Evolutionary conservation across 2,888 invertebrate genomes (phyloP).

Genomic region (Chymomyza procnemis): DNA sequence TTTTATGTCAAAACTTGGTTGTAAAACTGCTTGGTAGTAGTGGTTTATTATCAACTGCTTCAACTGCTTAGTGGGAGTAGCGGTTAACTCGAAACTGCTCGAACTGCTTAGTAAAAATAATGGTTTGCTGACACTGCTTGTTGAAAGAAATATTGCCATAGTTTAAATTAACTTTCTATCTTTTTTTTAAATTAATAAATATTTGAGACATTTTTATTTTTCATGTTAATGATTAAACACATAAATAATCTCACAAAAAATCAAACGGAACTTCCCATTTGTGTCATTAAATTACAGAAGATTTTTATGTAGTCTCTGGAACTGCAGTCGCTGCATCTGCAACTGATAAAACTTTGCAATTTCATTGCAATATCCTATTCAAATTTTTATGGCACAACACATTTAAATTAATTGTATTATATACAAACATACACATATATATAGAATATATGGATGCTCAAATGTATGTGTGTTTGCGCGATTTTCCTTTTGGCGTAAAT

Average conservation of each 20-base stretch:
- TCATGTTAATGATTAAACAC: neutral
- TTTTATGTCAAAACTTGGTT: too few species aligned
- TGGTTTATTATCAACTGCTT: too few species aligned
- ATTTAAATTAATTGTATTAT: conserved; percentile 61
- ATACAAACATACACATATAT: neutral
- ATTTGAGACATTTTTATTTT: neutral
- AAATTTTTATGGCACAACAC: conserved; percentile 41
- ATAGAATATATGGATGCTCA: too few species aligned
- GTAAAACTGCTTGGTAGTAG: too few species aligned
- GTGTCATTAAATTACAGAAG: neutral
- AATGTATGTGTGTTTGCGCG: too few species aligned
- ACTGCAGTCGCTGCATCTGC: conserved; percentile 22
- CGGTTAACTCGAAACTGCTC: too few species aligned
- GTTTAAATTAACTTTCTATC: too few species aligned
- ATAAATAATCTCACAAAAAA: neutral
- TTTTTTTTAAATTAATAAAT: too few species aligned
- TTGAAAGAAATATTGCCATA: too few species aligned
- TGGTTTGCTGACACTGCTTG: too few species aligned
- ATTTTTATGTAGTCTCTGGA: neutral
- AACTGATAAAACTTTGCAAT: conserved; percentile 49
- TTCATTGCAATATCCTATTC: conserved; percentile 38
- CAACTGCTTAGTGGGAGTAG: too few species aligned
- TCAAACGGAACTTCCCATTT: neutral
- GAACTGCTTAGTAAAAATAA: too few species aligned
- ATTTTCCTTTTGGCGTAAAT: conserved; percentile 24